phyloP scores from a whole-genome alignment of 2,113 vertebrate species.

The Dromas ardeola region DNA sequence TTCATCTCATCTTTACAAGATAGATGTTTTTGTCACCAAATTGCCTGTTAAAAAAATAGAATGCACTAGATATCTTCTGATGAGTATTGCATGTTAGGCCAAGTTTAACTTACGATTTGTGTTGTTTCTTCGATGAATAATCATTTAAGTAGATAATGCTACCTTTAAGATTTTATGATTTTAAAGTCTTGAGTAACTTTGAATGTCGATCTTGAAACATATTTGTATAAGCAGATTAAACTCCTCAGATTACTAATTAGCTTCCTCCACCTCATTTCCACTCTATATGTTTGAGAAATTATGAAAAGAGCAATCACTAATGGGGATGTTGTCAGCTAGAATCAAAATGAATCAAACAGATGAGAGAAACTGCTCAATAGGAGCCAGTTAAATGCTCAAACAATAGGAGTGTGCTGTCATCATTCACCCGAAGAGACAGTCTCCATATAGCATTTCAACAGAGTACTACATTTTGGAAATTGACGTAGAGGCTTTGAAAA shows the following conservation, averaged over 20 bases:
- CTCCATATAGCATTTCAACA: constrained; percentile 61
- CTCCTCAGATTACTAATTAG: constrained; percentile 75
- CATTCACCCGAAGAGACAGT: constrained; percentile 71
- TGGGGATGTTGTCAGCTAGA: constrained; percentile 71
- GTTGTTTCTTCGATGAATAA: constrained; percentile 43
- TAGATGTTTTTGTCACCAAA: rapidly evolving
- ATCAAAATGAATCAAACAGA: constrained; percentile 81
- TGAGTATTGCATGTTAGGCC: constrained; percentile 20
- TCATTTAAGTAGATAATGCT: constrained; percentile 9
- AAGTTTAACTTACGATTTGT: constrained; percentile 20
- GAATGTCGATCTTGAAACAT: constrained; percentile 36
- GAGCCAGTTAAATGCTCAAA: constrained; percentile 79
- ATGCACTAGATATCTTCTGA: neutral
- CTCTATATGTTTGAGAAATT: constrained; percentile 75
- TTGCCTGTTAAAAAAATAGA: neutral
- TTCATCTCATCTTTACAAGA: neutral
- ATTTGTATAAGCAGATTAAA: constrained; percentile 71
- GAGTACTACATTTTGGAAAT: neutral
- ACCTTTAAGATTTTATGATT: constrained; percentile 37
- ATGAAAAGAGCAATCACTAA: constrained; percentile 74
- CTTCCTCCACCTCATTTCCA: constrained; percentile 57
- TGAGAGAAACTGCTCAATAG: constrained; percentile 76
- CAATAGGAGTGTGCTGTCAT: constrained; percentile 71
- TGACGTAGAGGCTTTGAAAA: neutral
- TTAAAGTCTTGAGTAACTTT: constrained; percentile 64